Evolutionary conservation across 2,113 vertebrate genomes (phyloP).

Genomic region (Sceloporus undulatus): DNA sequence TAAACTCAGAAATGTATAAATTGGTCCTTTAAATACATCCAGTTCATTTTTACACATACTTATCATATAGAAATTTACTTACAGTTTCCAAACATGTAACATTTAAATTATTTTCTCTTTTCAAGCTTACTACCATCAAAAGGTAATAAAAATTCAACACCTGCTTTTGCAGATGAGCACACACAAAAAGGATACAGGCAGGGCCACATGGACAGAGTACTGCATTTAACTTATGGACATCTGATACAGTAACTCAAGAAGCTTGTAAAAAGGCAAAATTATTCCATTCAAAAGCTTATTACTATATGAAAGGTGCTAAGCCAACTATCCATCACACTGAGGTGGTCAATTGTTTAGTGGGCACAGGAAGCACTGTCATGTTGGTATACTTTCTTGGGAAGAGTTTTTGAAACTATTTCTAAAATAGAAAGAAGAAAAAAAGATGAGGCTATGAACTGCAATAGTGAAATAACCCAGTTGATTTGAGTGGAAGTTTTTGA

Average conservation of each 20-base stretch:
- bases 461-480: conserved; percentile 26
- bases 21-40: conserved; percentile 83
- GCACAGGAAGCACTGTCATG: conserved; percentile 5
- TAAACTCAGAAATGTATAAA: conserved; percentile 82
- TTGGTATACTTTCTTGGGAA: conserved; percentile 20
- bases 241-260: conserved; percentile 48
- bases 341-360: conserved; percentile 39
- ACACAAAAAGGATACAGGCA: conserved; percentile 47
- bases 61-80: conserved; percentile 78
- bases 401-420: conserved; percentile 34
- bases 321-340: conserved; percentile 1
- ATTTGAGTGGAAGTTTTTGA: neutral
- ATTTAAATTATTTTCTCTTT: conserved; percentile 79
- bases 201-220: conserved; percentile 47
- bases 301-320: neutral
- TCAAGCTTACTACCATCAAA: conserved; percentile 76
- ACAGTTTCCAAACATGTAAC: conserved; percentile 72
- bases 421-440: conserved; percentile 35
- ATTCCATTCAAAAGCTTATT: conserved; percentile 25
- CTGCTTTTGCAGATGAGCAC: conserved; percentile 70
- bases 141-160: conserved; percentile 66
- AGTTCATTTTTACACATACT: conserved; percentile 72
- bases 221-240: conserved; percentile 46
- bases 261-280: conserved; percentile 52
- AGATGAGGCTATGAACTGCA: conserved; percentile 35